Base-by-base conservation (phyloP, 2,888 invertebrate genomes). In the Eledona agricola region DNA sequence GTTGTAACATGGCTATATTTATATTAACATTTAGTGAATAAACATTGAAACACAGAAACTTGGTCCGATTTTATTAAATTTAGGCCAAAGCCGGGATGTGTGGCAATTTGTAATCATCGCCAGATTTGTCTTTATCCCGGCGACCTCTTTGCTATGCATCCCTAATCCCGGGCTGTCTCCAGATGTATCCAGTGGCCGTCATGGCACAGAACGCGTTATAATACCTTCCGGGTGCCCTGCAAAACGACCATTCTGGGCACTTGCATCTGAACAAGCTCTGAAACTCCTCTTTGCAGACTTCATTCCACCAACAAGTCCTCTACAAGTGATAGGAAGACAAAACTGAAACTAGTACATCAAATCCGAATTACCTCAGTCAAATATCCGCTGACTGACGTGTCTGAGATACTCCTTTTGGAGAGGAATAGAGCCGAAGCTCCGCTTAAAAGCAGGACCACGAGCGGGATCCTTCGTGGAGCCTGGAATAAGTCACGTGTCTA, bases 251-350 rank as follows among this genome's bases (percentile, higher is more conserved):
- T 55, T 88, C 84, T 1, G 93, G 93, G 68, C 93, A 94, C 70
- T 89, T 88, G 78, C 93, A 94, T 53, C 90, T 83, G 75, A 93
- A 93, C 63, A 89, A 81, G 61, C 83, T 87, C 76, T 92, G 91
- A 71, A 93, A 93, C 76, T 93, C 93, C 72, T 93, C 92, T 72
- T 94, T 93, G 79, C 93, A 94, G 9, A 92, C 86, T 79, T 94
- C 93, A 75, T 93, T 93, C 90, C 92, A 93, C 91, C 92, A 93
- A 75, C 93, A 93, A 37, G 90, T 92, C 72, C 93, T 84, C 93
- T 93, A 16, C 1, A 35, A 51, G 9, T 15, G 11, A 25, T 25
- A 3, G 17, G 35, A 20, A 10, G 9, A 5, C 10, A 15, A 15
- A 16, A 43, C 10, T 22, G 12, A 6, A 6, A 20, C 25, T 22